These are phyloP conservation scores for Tenodera sinensis DNA, from an alignment of 2,888 invertebrate species.

Conservation along the genomic window DNA sequence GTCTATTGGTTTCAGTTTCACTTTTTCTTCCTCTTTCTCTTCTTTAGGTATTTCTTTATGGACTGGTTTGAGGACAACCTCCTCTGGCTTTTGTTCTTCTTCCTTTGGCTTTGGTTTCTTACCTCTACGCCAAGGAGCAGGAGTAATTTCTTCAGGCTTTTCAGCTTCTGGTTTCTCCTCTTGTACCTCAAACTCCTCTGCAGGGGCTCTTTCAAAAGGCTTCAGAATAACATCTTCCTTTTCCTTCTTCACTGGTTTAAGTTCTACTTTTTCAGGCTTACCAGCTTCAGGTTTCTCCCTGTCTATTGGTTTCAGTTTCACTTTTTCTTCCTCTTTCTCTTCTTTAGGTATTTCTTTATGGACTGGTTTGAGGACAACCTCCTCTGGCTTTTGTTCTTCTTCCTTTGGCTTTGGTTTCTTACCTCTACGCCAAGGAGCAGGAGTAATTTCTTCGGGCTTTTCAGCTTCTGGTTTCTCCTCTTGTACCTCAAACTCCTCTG, in stretches of 20 bases:
- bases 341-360: constrained; percentile 37
- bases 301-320: constrained; percentile 8
- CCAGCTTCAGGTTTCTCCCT: background rate
- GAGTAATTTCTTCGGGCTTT: background rate
- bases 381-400: constrained; percentile 40
- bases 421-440: constrained; percentile 21
- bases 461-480: constrained; percentile 13
- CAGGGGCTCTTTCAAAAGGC: constrained; percentile 23
- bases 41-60: constrained; percentile 31
- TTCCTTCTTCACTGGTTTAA: constrained; percentile 27
- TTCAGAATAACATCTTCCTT: constrained; percentile 33
- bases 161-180: constrained; percentile 21
- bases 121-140: constrained; percentile 33
- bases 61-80: constrained; percentile 14
- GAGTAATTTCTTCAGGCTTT: constrained; percentile 37
- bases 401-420: background rate
- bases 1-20: background rate
- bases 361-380: constrained; percentile 48
- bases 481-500: background rate
- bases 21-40: constrained; percentile 33
- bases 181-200: constrained; percentile 31
- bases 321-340: constrained; percentile 38
- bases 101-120: constrained; percentile 16
- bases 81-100: constrained; percentile 23
- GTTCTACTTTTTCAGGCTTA: constrained; percentile 3